Evolutionary conservation across 2,888 invertebrate genomes (phyloP).

Genomic region (Hypomecis atomaria): DNA sequence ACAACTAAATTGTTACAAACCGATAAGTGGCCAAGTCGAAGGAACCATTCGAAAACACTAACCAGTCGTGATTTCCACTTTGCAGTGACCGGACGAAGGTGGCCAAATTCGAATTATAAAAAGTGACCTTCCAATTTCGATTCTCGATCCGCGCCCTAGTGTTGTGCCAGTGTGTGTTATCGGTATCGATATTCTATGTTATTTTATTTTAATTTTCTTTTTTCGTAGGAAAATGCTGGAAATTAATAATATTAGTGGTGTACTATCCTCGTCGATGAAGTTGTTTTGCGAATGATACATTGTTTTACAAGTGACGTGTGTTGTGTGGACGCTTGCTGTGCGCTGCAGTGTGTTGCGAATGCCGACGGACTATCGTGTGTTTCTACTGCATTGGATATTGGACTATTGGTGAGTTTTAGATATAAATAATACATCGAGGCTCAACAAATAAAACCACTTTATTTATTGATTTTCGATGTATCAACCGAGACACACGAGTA

Average conservation of each 20-base stretch:
- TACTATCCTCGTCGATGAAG: constrained; percentile 81
- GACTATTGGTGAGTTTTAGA: constrained; percentile 56
- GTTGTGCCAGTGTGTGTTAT: constrained; percentile 70
- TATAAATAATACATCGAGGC: constrained; percentile 18
- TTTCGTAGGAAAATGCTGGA: constrained; percentile 84
- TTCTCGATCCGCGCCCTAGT: constrained; percentile 61
- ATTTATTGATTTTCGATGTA: constrained; percentile 22
- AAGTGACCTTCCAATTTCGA: constrained; percentile 62
- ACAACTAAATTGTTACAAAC: constrained; percentile 65
- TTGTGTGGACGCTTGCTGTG: constrained; percentile 79
- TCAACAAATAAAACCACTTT: constrained; percentile 9
- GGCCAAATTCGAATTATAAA: constrained; percentile 78
- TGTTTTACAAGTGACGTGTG: constrained; percentile 78
- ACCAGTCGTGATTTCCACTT: constrained; percentile 83
- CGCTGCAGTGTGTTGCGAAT: constrained; percentile 67
- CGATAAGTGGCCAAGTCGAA: constrained; percentile 67
- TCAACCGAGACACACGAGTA: constrained; percentile 25
- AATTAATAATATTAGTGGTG: constrained; percentile 84
- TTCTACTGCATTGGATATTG: constrained; percentile 48
- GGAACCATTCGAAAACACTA: constrained; percentile 61
- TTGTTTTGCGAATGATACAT: constrained; percentile 84
- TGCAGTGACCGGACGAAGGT: constrained; percentile 83
- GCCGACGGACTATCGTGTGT: constrained; percentile 54
- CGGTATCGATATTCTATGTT: constrained; percentile 51
- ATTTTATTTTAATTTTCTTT: constrained; percentile 78